Percentiles rank a stretch among this genome's conserved stretches.
Conservation (phyloP, 1,140 invertebrate species). For the Brachionus manjavacas region DNA sequence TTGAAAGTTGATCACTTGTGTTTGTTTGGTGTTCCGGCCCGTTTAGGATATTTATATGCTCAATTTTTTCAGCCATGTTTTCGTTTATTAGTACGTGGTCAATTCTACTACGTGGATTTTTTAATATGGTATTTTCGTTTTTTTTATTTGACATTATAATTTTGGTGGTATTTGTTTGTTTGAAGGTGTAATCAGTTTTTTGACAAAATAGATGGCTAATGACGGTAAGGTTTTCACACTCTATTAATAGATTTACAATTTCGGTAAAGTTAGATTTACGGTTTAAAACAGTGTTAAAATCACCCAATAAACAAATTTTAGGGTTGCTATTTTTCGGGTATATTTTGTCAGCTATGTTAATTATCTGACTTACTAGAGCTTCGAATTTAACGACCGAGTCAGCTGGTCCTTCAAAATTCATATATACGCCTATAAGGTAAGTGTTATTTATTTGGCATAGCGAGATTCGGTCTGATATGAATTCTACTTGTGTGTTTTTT, state of each 20-base stretch:
- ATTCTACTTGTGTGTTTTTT: background rate
- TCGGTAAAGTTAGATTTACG: background rate
- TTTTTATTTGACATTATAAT: background rate
- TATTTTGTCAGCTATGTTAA: background rate
- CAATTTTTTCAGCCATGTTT: background rate
- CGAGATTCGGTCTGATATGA: background rate
- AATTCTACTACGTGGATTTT: background rate
- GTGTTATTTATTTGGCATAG: constrained; percentile 14
- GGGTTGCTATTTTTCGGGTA: background rate
- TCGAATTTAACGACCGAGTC: constrained; percentile 8
- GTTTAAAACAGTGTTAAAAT: background rate
- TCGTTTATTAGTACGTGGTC: background rate
- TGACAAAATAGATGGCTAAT: constrained; percentile 2
- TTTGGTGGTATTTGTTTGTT: background rate
- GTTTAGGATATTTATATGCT: background rate
- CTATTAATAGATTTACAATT: constrained; percentile 1
- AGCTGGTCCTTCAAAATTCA: constrained; percentile 7
- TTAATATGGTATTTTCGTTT: background rate
- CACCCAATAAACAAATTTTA: background rate
- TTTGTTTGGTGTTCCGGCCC: background rate
- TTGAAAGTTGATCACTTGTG: background rate
- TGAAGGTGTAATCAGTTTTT: background rate
- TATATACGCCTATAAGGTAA: constrained; percentile 13
- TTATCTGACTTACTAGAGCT: background rate
- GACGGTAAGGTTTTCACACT: background rate